A percentile compares a stretch with the other conserved stretches of the same genome.
Evolutionary conservation across 2,797 vertebrate species (phyloP).

Genomic region (Aphelocoma californica): DNA sequence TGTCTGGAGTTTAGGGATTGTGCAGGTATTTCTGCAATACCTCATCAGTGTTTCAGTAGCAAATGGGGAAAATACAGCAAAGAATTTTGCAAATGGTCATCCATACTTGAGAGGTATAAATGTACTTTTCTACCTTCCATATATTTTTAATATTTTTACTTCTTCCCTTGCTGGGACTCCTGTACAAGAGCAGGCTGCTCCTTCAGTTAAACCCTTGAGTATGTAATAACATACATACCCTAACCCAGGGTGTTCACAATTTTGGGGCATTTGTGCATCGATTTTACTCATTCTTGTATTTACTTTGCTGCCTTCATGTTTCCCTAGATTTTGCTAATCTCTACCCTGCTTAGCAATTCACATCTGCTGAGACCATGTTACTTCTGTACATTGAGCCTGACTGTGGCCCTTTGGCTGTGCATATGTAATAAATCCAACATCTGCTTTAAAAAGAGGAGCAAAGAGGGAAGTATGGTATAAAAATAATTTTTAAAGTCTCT

Average conservation of each 20-base stretch:
- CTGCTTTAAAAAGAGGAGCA: background rate
- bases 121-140: background rate
- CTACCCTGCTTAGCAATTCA: background rate
- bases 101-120: background rate
- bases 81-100: background rate
- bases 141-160: background rate
- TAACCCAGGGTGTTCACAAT: fast-evolving
- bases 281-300: background rate
- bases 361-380: background rate
- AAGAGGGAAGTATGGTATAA: background rate
- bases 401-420: background rate
- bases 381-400: background rate
- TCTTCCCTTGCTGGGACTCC: background rate
- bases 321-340: background rate
- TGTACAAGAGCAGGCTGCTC: background rate
- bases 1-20: background rate
- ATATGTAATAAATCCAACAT: background rate
- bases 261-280: background rate
- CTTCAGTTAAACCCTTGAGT: background rate
- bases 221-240: background rate
- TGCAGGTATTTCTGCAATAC: background rate
- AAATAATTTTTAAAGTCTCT: background rate
- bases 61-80: background rate
- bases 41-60: background rate
- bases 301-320: background rate